Conservation (phyloP, 2,797 vertebrate genomes). For the Poeciliopsis paucimaculata region DNA sequence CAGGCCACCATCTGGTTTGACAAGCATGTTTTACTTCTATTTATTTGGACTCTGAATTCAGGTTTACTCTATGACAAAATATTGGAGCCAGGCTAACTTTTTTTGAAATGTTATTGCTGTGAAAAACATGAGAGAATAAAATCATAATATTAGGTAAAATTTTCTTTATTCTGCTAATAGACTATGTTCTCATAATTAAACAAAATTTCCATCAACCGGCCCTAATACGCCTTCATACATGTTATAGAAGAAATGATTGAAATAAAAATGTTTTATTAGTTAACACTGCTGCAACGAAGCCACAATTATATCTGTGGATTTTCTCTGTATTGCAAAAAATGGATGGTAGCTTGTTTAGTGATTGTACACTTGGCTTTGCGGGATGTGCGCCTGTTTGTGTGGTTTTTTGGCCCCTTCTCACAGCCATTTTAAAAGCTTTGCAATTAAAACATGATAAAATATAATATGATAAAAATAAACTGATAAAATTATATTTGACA, state of each 20-base stretch:
- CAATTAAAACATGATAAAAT: background rate
- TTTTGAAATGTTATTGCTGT: too few relatives aligned
- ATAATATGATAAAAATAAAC: background rate
- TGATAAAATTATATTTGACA: background rate
- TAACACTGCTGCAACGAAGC: background rate
- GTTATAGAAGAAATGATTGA: background rate
- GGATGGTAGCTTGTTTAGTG: background rate
- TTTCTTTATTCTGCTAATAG: too few relatives aligned
- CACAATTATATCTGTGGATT: background rate
- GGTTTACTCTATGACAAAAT: too few relatives aligned
- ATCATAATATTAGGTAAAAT: too few relatives aligned
- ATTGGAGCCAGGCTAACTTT: too few relatives aligned
- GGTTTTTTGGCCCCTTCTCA: background rate
- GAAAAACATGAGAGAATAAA: too few relatives aligned
- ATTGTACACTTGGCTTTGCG: background rate
- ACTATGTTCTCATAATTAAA: too few relatives aligned
- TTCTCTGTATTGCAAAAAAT: background rate
- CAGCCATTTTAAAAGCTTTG: too few relatives aligned
- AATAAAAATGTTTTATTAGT: background rate
- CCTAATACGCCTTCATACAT: background rate
- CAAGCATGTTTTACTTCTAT: too few relatives aligned
- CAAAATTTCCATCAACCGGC: too few relatives aligned
- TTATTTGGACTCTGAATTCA: too few relatives aligned
- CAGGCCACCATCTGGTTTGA: too few relatives aligned
- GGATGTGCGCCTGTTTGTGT: background rate